Base-by-base conservation (phyloP, 2,113 vertebrate genomes). In the Halcyon senegalensis region DNA sequence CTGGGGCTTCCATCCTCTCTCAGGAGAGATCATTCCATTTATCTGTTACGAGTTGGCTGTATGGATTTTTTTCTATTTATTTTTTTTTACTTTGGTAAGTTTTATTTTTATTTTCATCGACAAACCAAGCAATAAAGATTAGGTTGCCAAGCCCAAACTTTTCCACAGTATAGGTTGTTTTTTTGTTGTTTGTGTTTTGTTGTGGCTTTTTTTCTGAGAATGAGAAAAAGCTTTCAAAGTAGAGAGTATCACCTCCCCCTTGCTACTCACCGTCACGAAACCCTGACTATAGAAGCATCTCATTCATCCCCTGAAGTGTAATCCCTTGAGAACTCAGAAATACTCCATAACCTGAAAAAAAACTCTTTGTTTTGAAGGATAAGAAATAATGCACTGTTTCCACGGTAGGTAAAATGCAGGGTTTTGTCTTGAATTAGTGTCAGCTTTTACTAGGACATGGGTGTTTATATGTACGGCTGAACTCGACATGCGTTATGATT, bases 71-170 rank as follows among this genome's bases (percentile, higher is more conserved):
- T 74, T 56, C 31, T 28, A 31, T 90, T 72, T 95, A 23, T 97
- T 97, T 77, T 3, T 28, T 39, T 23, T 48, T 23, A 20, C 48
- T 51, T 51, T 51, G 50, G 50, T 51, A 96, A 95, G 83, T 79
- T 97, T 94, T 95, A 92, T 94, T 95, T 97, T 96, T 96, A 81
- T 97, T 98, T 97, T 92, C 96, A 97, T 95, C 81, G 95, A 94
- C 83, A 94, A 97, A 67, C 67, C 83, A 91, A 95, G 85, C 95
- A 95, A 84, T 88, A 96, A 94, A 97, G 87, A 96, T 85, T 75
- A 76, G 63, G 87, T 81, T 90, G 83, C 86, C n/a, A 25, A 48
- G 19, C 73, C 69, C 82, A 83, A 91, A 88, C 39, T 91, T 91
- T 67, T 89, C 55, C 59, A 64, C 33, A 51, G 58, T 20, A 58